These are phyloP conservation scores for Andrena camellia DNA, from an alignment of 2,888 invertebrate species.

Conservation along the genomic window DNA sequence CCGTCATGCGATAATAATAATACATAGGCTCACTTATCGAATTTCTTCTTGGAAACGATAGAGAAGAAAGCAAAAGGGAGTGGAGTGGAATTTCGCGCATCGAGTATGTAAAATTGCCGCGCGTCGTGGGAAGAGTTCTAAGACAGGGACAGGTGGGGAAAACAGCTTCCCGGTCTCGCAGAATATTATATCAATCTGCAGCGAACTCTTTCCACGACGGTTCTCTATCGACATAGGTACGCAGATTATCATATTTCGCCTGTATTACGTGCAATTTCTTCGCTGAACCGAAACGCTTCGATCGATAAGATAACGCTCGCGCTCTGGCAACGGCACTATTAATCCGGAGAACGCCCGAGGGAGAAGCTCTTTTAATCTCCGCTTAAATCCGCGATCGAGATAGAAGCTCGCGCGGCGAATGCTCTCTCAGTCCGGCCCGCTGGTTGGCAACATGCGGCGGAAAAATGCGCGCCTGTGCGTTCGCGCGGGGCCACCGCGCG, in stretches of 20 bases:
- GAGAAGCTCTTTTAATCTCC: constrained; percentile 3
- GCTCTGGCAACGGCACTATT: not conserved
- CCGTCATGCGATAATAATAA: constrained; percentile 22
- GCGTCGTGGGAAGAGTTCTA: constrained; percentile 11
- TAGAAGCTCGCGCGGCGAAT: not conserved
- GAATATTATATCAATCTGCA: not conserved
- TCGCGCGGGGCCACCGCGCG: not conserved
- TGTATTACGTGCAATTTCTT: not conserved
- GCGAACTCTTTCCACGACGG: constrained; percentile 14
- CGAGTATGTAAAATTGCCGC: not conserved
- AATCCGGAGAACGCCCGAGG: not conserved
- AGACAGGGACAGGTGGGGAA: not conserved
- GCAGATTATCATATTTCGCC: not conserved
- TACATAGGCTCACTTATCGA: constrained; percentile 7
- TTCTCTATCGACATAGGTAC: not conserved
- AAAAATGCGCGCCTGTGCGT: not conserved
- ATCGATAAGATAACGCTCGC: constrained; percentile 1
- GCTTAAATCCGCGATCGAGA: not conserved
- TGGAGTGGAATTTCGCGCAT: constrained; percentile 2
- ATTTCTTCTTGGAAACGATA: constrained; percentile 27
- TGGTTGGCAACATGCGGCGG: not conserved
- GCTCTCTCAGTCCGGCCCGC: not conserved
- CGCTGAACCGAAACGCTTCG: not conserved
- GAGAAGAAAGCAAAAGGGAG: constrained; percentile 35
- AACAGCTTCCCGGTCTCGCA: not conserved